Conservation (phyloP, 2,797 vertebrate species). For the Clamator glandarius region DNA sequence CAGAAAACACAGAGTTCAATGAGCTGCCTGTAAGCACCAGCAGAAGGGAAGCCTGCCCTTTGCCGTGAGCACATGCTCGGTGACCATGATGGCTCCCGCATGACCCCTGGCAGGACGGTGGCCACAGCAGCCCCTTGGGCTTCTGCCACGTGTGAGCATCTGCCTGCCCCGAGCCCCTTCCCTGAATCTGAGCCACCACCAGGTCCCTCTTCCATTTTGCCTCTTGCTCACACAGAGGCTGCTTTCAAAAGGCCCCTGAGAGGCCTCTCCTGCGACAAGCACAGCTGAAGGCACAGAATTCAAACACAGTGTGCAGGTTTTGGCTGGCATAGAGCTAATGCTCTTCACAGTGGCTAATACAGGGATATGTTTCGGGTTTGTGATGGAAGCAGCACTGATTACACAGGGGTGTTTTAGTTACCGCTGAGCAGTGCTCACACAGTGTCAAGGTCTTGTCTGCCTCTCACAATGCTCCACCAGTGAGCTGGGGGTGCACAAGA, state of each 20-base stretch:
- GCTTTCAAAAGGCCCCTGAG: rapidly evolving
- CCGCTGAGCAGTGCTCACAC: no score
- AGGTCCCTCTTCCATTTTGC: rapidly evolving
- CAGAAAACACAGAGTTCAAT: rapidly evolving
- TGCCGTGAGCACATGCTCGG: rapidly evolving
- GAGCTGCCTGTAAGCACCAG: rapidly evolving
- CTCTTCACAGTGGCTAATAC: no score
- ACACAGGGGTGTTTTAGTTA: no score
- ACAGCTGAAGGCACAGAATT: background rate
- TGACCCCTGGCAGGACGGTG: background rate
- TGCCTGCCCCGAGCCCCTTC: rapidly evolving
- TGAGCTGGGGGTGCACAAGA: no score
- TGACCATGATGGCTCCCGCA: rapidly evolving
- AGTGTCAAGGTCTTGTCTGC: no score
- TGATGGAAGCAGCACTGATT: no score
- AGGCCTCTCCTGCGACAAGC: background rate
- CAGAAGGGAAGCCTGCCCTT: rapidly evolving
- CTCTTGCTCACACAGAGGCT: rapidly evolving
- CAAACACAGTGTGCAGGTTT: background rate
- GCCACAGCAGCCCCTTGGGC: rapidly evolving
- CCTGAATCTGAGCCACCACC: rapidly evolving
- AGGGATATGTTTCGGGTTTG: no score
- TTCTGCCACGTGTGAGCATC: rapidly evolving
- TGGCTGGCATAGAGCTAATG: background rate
- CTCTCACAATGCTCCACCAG: no score